Evolutionary conservation across 2,113 vertebrate genomes (phyloP).

Genomic region (Menura novaehollandiae): DNA sequence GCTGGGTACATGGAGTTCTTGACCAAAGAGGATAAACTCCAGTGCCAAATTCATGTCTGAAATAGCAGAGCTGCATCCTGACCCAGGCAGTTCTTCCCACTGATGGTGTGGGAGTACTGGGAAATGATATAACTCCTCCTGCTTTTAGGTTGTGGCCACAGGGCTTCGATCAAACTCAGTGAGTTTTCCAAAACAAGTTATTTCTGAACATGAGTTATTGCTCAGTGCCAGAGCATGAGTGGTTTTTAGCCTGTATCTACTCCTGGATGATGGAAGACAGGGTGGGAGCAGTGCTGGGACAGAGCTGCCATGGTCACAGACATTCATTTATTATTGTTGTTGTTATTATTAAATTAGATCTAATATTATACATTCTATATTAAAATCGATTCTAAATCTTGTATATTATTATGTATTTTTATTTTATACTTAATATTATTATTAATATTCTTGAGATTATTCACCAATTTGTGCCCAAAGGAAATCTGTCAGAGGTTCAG

Average conservation of each 20-base stretch:
- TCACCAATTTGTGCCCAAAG: not conserved
- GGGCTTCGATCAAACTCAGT: not conserved
- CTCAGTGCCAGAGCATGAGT: not conserved
- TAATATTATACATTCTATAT: not conserved
- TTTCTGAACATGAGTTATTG: not conserved
- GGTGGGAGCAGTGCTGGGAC: not conserved
- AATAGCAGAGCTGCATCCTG: not conserved
- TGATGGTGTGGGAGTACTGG: not conserved
- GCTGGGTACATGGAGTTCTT: accelerated
- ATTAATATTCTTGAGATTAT: not conserved
- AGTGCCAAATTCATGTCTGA: accelerated
- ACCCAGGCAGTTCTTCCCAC: not conserved
- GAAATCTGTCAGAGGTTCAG: not conserved
- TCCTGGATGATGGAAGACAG: not conserved
- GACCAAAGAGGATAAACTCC: not conserved
- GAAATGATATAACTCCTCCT: not conserved
- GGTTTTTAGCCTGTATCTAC: not conserved
- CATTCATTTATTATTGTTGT: not conserved
- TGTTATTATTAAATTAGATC: not conserved
- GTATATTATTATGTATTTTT: accelerated
- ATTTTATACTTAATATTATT: not conserved
- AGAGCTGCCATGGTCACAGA: not conserved
- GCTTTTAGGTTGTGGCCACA: not conserved
- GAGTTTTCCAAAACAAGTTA: not conserved
- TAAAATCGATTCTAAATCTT: too few relatives aligned